A percentile compares a stretch with the other conserved stretches of the same genome.
phyloP scores from a whole-genome alignment of 1,140 invertebrate species.

The Zaprionus taronus region DNA sequence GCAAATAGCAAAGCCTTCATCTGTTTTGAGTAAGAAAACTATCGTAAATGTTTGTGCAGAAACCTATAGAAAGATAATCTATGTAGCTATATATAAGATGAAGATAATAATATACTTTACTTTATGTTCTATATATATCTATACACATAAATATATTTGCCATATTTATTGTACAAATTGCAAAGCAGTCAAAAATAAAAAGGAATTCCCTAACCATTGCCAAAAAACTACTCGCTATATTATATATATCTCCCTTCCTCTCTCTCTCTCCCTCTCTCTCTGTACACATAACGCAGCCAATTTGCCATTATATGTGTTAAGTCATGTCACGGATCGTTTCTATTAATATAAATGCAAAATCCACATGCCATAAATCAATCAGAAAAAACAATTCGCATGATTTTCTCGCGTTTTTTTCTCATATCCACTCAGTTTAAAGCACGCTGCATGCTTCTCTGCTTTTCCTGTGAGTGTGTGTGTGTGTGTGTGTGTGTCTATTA shows the following conservation, averaged over 20 bases:
- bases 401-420: background rate
- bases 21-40: too few species aligned
- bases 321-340: background rate
- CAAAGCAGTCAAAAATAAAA: too few species aligned
- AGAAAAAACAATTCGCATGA: background rate
- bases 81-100: background rate
- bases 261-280: background rate
- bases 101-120: too few species aligned
- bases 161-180: too few species aligned
- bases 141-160: too few species aligned
- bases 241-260: too few species aligned
- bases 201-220: too few species aligned
- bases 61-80: background rate
- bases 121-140: too few species aligned
- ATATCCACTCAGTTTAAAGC: background rate
- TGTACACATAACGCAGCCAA: background rate
- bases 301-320: conserved; percentile 1
- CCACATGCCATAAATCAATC: conserved; percentile 13
- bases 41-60: too few species aligned
- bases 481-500: conserved; percentile 19
- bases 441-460: background rate
- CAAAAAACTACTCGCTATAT: too few species aligned
- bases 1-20: too few species aligned
- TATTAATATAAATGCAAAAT: background rate
- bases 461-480: background rate